Evolutionary conservation across 2,113 vertebrate species (phyloP).

Genomic region (Gasterosteus aculeatus): DNA sequence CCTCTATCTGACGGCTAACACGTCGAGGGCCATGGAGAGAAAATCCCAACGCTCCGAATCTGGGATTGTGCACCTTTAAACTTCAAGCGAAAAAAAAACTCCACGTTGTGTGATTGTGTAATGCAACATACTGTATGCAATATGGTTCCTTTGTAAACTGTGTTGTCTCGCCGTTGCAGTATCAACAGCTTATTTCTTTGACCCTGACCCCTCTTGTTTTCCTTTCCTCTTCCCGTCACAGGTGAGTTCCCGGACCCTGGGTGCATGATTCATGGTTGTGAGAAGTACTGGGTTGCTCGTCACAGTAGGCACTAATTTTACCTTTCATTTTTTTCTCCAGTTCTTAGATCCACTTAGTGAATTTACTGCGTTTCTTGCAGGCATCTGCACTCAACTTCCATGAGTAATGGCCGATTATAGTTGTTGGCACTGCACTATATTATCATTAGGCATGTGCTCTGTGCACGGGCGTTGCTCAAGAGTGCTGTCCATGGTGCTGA

Average conservation of each 20-base stretch:
- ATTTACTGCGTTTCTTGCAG: conserved; percentile 49
- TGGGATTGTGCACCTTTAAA: background rate
- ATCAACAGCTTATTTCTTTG: conserved; percentile 9
- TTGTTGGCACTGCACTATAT: conserved; percentile 55
- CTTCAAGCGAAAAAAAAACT: background rate
- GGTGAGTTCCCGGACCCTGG: conserved; percentile 62
- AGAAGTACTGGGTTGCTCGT: conserved; percentile 30
- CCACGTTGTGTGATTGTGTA: background rate
- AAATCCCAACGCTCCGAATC: background rate
- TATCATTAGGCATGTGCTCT: conserved; percentile 67
- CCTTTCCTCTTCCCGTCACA: conserved; percentile 35
- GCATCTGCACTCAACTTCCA: conserved; percentile 56
- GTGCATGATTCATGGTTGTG: conserved; percentile 14
- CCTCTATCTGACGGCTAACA: background rate
- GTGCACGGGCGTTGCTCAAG: conserved; percentile 52
- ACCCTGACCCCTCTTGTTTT: conserved; percentile 37
- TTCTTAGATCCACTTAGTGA: conserved; percentile 15
- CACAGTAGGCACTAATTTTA: conserved; percentile 43
- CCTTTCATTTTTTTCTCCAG: conserved; percentile 21
- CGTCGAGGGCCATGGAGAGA: background rate
- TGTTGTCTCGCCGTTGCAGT: background rate
- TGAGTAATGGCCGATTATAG: conserved; percentile 59
- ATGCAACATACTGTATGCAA: background rate
- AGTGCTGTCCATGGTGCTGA: conserved; percentile 74
- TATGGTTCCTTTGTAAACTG: background rate